Base-by-base conservation (phyloP, 1,140 invertebrate genomes). In the Papilio dardanus region DNA sequence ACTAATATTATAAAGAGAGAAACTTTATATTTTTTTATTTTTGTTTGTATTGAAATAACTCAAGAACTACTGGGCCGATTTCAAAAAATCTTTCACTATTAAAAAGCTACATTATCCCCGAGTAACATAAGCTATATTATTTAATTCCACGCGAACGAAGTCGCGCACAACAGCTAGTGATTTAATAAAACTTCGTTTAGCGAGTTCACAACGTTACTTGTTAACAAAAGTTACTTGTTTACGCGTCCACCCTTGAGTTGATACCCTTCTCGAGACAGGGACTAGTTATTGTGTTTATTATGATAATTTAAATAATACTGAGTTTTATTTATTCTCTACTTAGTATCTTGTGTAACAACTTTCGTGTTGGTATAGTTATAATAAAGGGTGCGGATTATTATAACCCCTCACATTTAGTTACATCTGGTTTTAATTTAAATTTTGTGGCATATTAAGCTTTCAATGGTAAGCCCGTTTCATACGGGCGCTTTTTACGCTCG, bases 211-310 rank as follows among this genome's bases (percentile, higher is more conserved):
- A 62, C 3, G 24, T 62, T 62, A 16, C 24, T 28, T 16, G 54
- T 12, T 14, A 28, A 30, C 54, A 62, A 62, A 30, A 14, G 54
- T 62, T 62, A 14, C 14, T 62, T 62, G 54, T 62, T 62, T 28
- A 62, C 10, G 50, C 50, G 24, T 28, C 54, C 24, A 28, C 54
- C 54, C 54, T 62, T 62, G 30, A 62, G 54, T 62, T 5, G 54
- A 62, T 62, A 62, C 54, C 54, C 24, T 62, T 62, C 10, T 30
- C 50, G 3, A 28, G 54, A 28, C 54, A 62, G 24, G 54, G 54
- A 62, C 54, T 62, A 28, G 21, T 28, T 62, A 62, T 62, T 62
- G 54, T 62, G 24, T 62, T 30, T 62, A 62, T 62, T 62, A 62
- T 28, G 21, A 54, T 54, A 30, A 62, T 62, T 62, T 62, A 62